Evolutionary conservation across 2,113 vertebrate species (phyloP), one percentile per base, ranked within the genome.

Genomic region (Vulpes vulpes): DNA sequence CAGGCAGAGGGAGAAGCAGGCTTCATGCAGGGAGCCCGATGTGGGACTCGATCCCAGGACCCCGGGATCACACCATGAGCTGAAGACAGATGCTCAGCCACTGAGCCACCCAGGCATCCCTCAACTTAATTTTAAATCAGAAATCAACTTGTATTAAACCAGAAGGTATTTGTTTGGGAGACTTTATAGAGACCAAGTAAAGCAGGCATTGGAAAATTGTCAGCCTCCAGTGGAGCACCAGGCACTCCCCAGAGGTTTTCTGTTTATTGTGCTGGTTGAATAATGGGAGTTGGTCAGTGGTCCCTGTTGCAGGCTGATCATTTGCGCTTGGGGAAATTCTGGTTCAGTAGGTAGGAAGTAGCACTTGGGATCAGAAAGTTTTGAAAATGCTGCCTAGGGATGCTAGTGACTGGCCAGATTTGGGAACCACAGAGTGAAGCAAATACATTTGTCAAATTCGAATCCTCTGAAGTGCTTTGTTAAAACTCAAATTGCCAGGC

Each of bases 61-160:
- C 43, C 43, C 6, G 43, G 43, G 43, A 43, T 43, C 43, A 43
- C 43, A 43, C 43, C 0, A 1, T 43, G 43, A 43, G 5, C 43
- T 43, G 43, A 43, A 43, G 43, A 43, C 43, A 43, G 43, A 43
- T 43, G 43, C 43, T 43, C 1, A 43, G 43, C 43, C 43, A 43
- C 43, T 43, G 43, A 43, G 43, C 43, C 43, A 43, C 43, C 43
- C 43, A 43, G 43, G 43, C 43, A 43, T 8, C 43, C 7, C 43
- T 87, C 20, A 53, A 53, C 17, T 84, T 79, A n/a, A 93, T 92
- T 64, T 92, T 59, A 80, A 94, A 38, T 73, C 35, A 85, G 84
- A 85, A 73, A 59, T 73, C 11, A 15, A 74, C 19, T 59, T 74
- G 38, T 80, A 25, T 62, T 38, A 57, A 89, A 79, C 11, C 49